Evolutionary conservation across 2,888 invertebrate species (phyloP).

Genomic region (Cantharis rustica): DNA sequence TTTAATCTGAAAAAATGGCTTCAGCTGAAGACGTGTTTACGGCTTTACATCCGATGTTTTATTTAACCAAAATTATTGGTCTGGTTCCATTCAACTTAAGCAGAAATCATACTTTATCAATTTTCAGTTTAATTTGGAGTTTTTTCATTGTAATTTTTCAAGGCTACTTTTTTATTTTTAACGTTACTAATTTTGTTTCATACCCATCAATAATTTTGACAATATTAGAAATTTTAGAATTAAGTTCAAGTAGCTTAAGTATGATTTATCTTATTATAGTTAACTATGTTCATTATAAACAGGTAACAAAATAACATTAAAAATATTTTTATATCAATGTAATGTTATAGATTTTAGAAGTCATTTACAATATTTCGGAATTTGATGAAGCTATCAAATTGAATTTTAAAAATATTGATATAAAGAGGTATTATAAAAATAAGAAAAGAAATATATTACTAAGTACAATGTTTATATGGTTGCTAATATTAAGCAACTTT

Average conservation of each 20-base stretch:
- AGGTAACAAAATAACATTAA: neutral
- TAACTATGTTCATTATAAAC: neutral
- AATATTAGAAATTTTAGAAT: neutral
- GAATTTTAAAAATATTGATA: neutral
- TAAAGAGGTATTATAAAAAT: neutral
- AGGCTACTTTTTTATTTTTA: neutral
- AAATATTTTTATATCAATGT: neutral
- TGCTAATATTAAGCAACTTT: neutral
- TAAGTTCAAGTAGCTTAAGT: neutral
- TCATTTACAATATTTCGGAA: neutral
- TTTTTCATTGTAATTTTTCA: neutral
- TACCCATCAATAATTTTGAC: neutral
- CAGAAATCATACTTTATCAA: no score
- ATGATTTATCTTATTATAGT: neutral
- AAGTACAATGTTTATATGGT: neutral
- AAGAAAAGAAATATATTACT: neutral
- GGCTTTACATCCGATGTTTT: no score
- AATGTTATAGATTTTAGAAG: constrained; percentile 5
- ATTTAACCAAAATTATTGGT: no score
- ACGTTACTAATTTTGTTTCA: neutral
- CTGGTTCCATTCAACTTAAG: no score
- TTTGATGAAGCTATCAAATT: neutral
- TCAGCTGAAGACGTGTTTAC: no score
- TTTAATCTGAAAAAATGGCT: no score
- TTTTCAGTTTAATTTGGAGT: neutral